Conservation (phyloP, 2,888 invertebrate genomes). For the Agrenia bidenticulata region DNA sequence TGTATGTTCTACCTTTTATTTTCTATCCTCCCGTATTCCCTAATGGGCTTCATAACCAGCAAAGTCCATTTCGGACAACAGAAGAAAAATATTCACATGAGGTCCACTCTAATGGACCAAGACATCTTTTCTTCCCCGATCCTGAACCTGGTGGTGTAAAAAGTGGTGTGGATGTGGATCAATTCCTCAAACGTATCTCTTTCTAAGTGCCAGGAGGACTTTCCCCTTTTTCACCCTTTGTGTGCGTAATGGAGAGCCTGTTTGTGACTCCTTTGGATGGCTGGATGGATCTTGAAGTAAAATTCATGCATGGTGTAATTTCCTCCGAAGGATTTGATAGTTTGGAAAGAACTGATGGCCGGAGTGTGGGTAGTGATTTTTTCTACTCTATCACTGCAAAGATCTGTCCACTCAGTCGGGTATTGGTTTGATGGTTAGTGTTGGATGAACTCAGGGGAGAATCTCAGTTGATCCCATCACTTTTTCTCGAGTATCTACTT, state of each 20-base stretch:
- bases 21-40: constrained; percentile 14
- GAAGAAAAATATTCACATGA: constrained; percentile 29
- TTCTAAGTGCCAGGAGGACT: constrained; percentile 4
- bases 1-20: not conserved
- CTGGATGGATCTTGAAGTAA: not conserved
- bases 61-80: constrained; percentile 27
- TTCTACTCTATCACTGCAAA: constrained; percentile 23
- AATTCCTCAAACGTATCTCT: not conserved
- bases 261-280: not conserved
- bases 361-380: constrained; percentile 23
- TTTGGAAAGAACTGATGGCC: constrained; percentile 21
- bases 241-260: constrained; percentile 1
- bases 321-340: constrained; percentile 20
- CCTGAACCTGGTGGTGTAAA: not conserved
- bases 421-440: no score
- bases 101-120: constrained; percentile 23
- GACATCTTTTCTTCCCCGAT: constrained; percentile 7
- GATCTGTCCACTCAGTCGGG: constrained; percentile 38
- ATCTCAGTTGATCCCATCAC: constrained; percentile 49
- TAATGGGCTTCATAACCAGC: constrained; percentile 25
- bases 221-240: constrained; percentile 11
- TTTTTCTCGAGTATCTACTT: constrained; percentile 30
- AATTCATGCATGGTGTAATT: constrained; percentile 23
- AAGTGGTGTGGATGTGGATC: not conserved
- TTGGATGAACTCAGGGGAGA: constrained; percentile 17